These are phyloP conservation scores for Blastobasis lacticolella DNA, from an alignment of 2,888 invertebrate genomes.

Conservation along the genomic window DNA sequence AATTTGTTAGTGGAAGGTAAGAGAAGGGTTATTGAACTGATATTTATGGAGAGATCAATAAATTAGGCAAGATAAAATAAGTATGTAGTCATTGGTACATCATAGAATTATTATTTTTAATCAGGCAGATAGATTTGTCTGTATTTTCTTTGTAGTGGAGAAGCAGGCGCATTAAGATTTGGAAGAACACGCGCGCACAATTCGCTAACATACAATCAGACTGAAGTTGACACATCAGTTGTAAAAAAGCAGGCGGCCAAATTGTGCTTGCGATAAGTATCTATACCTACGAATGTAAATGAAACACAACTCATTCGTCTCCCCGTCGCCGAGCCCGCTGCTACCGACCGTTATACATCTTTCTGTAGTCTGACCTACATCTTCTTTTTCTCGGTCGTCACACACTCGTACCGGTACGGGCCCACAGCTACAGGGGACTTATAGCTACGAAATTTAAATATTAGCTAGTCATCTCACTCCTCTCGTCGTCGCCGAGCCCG, in stretches of 20 bases:
- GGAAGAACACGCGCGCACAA: too few species aligned
- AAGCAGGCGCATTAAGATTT: too few species aligned
- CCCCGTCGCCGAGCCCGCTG: background rate
- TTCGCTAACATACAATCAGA: too few species aligned
- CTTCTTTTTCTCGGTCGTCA: background rate
- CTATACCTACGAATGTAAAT: too few species aligned
- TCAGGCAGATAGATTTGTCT: too few species aligned
- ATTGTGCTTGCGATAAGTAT: too few species aligned
- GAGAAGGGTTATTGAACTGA: background rate
- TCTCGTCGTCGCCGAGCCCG: background rate
- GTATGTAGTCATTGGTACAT: background rate
- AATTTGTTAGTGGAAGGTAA: background rate
- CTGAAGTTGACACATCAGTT: too few species aligned
- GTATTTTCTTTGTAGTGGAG: too few species aligned
- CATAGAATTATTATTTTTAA: background rate
- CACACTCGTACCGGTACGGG: background rate
- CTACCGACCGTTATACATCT: background rate
- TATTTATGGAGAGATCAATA: background rate
- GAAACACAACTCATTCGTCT: too few species aligned
- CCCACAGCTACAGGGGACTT: background rate
- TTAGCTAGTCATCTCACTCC: background rate
- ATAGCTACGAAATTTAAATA: background rate
- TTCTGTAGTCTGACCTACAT: background rate
- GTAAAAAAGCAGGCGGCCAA: too few species aligned
- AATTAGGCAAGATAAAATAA: background rate